Base-by-base conservation (phyloP, 2,888 invertebrate species). In the Mesopsocus fuscifrons region DNA sequence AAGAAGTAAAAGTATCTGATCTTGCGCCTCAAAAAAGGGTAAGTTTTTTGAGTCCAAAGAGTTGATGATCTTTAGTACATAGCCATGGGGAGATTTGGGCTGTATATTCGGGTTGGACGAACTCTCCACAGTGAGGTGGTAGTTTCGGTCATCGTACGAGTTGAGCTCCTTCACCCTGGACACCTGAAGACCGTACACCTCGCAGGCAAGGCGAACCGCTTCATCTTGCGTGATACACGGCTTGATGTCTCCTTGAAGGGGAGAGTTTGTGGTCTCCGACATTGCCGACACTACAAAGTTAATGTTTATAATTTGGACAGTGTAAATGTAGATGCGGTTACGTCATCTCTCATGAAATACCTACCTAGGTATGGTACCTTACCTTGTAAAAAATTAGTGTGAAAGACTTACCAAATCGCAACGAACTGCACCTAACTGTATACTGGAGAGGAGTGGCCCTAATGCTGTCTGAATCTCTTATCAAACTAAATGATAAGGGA, bases 31-130 rank as follows among this genome's bases (percentile, higher is more conserved):
- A 5, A 85, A 67, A 16, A 77, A 66, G 2, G 59, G 58, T 0
- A 64, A 57, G 38, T 80, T 76, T 53, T 71, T 66, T 0, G 89
- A 82, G 58, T 89, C 87, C 56, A 81, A 62, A 0, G 79, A 71
- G 61, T 91, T 91, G 51, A 84, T 66, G 41, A 91, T 72, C 66
- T 91, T 91, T 45, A 91, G 60, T 16, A 84, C 75, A 54, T 81
- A 83, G 0, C 80, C 81, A 50, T 73, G 57, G 0, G 67, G 62
- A 47, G 66, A 65, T 48, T 68, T 64, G 3, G 61, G 55, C 0
- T 65, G 61, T 46, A 74, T 69, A 16, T 75, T 54, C 0, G 72
- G 69, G 58, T 77, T 78, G 55, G 69, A 67, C 46, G 69, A 64
- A 46, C 67, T 66, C 8, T 66, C 65, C 47, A 77, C 77, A 1